These are phyloP conservation scores for Stichodactyla helianthus DNA, from an alignment of 64 coral and sea anemone genomes.

Conservation along the genomic window DNA sequence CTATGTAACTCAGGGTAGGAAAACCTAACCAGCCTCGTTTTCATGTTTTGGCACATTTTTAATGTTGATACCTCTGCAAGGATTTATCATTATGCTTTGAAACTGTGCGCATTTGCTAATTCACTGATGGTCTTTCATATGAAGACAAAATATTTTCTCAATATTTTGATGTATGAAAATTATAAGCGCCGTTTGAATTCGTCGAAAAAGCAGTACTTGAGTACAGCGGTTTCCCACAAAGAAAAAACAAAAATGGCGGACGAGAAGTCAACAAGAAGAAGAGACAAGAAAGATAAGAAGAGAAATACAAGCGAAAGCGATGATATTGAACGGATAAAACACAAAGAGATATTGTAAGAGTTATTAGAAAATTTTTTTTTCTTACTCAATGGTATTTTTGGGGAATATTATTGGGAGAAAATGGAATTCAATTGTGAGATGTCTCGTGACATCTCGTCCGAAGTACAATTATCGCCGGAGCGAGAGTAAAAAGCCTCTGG, in stretches of 20 bases:
- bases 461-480: no score
- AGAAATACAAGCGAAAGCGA: constrained; percentile 76
- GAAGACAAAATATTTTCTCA: no score
- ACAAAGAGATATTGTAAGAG: constrained; percentile 96
- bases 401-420: background rate
- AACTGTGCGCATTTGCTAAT: no score
- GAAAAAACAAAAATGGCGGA: constrained; percentile 83
- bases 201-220: background rate
- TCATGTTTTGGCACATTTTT: no score
- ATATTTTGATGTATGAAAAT: background rate
- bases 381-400: background rate
- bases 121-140: no score
- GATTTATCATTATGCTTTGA: no score
- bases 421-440: no score
- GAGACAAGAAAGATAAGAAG: constrained; percentile 36
- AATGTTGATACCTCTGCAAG: no score
- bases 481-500: no score
- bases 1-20: no score
- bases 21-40: no score
- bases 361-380: background rate
- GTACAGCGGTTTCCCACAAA: background rate
- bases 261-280: constrained; percentile 29
- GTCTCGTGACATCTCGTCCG: no score
- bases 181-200: background rate
- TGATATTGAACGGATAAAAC: constrained; percentile 75